These are phyloP conservation scores for Ormyrus rosae DNA, from an alignment of 2,888 invertebrate genomes.

Conservation along the genomic window DNA sequence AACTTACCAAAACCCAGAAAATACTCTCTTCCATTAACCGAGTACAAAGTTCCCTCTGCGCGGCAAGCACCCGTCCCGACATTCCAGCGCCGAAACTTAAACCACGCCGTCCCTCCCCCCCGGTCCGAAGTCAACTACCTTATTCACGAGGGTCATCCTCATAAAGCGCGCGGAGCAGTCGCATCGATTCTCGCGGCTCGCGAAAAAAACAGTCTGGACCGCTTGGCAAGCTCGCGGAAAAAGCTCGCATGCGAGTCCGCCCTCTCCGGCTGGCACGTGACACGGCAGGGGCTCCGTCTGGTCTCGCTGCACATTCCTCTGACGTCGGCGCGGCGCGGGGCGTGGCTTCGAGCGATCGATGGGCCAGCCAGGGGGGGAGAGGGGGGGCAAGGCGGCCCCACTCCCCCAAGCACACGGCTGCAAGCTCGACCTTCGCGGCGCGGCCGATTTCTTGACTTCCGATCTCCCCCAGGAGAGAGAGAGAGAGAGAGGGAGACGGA, in stretches of 20 bases:
- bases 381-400: too few species aligned
- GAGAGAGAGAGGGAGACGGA: background rate
- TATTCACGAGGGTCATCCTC: too few species aligned
- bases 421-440: background rate
- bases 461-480: background rate
- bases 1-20: too few species aligned
- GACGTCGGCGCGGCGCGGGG: constrained; percentile 35
- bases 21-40: too few species aligned
- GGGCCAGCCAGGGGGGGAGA: constrained; percentile 2
- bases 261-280: background rate
- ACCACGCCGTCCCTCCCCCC: too few species aligned
- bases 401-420: background rate
- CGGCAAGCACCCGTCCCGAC: too few species aligned
- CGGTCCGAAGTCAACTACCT: too few species aligned
- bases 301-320: constrained; percentile 32
- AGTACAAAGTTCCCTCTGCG: too few species aligned
- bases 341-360: constrained; percentile 52
- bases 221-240: background rate
- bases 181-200: too few species aligned
- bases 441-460: background rate
- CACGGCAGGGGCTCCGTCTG: background rate
- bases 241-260: background rate
- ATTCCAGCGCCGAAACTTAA: too few species aligned
- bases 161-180: too few species aligned
- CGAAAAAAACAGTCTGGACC: constrained; percentile 8